A percentile compares a stretch with the other conserved stretches of the same genome.
Evolutionary conservation across 2,797 vertebrate species (phyloP).

Genomic region (Xiphophorus birchmanni): DNA sequence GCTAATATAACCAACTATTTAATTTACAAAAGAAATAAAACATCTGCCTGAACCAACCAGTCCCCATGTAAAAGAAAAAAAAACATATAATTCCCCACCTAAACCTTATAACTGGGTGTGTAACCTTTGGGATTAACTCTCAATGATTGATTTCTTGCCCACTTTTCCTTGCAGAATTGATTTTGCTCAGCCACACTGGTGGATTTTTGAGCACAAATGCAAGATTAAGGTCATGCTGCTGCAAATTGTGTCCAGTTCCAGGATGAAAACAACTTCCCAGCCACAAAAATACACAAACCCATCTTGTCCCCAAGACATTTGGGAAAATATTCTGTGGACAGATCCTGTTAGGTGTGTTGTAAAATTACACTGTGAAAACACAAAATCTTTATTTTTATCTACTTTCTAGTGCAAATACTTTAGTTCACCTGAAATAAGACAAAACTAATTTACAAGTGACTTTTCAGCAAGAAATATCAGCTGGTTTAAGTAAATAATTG

Average conservation of each 20-base stretch:
- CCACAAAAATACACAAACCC: not conserved
- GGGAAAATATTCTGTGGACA: not conserved
- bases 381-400: too few relatives aligned
- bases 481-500: too few relatives aligned
- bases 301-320: not conserved
- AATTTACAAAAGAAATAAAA: not conserved
- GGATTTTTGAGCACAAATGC: not conserved
- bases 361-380: not conserved
- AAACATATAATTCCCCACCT: not conserved
- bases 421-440: too few relatives aligned
- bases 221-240: not conserved
- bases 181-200: not conserved
- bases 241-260: not conserved
- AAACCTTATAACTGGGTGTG: not conserved
- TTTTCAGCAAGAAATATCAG: too few relatives aligned
- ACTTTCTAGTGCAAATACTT: too few relatives aligned
- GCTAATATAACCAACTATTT: not conserved
- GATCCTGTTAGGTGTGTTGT: not conserved
- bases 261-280: too few relatives aligned
- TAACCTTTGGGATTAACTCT: not conserved
- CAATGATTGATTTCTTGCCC: not conserved
- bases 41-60: not conserved
- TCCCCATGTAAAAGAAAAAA: not conserved
- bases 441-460: too few relatives aligned
- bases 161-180: not conserved